phyloP scores from a whole-genome alignment of 2,888 invertebrate genomes.

The Eupithecia abbreviata region DNA sequence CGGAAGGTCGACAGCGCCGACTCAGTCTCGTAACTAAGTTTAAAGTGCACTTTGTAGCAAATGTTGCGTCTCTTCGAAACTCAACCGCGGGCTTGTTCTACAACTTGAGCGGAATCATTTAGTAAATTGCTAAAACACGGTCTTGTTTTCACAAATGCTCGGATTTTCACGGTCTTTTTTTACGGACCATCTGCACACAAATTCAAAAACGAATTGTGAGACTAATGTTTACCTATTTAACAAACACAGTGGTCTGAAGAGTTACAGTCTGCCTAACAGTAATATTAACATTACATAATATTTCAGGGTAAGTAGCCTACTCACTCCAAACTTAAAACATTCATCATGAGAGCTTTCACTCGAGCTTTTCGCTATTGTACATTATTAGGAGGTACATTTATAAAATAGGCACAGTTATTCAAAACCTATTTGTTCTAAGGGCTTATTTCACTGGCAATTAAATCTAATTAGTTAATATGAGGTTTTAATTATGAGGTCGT shows the following conservation, averaged over 20 bases:
- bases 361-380: constrained; percentile 6
- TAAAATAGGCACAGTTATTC: background rate
- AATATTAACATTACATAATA: constrained; percentile 16
- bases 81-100: constrained; percentile 28
- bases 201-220: constrained; percentile 2
- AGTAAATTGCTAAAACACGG: constrained; percentile 26
- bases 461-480: background rate
- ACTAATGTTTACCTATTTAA: background rate
- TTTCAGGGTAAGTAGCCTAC: constrained; percentile 16
- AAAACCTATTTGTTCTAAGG: background rate
- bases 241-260: background rate
- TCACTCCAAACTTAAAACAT: constrained; percentile 18
- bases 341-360: constrained; percentile 23
- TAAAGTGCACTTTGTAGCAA: constrained; percentile 60
- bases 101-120: constrained; percentile 28
- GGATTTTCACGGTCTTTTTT: background rate
- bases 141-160: constrained; percentile 15
- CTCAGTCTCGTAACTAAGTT: constrained; percentile 52
- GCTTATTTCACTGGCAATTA: background rate
- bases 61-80: constrained; percentile 50
- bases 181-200: background rate
- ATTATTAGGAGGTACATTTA: background rate
- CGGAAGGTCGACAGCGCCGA: constrained; percentile 34
- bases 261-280: background rate
- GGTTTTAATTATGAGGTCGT: background rate